Evolutionary conservation across 2,113 vertebrate genomes (phyloP).

Genomic region (Rhagologus leucostigma): DNA sequence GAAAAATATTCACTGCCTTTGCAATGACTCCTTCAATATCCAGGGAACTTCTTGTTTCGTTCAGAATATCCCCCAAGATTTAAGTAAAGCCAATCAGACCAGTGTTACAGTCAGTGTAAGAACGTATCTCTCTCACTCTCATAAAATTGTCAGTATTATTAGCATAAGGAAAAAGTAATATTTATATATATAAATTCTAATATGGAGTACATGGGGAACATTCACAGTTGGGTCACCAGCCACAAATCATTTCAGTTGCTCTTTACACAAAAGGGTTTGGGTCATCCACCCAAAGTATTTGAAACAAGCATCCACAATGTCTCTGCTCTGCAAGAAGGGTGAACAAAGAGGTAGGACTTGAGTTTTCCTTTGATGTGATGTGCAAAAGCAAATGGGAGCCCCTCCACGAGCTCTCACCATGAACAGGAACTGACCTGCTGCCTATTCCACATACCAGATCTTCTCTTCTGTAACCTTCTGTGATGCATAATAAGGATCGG

Average conservation of each 20-base stretch:
- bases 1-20: background rate
- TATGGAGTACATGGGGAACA: accelerated
- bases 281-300: background rate
- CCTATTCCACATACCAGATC: background rate
- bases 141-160: background rate
- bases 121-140: background rate
- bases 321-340: background rate
- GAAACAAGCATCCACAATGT: background rate
- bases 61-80: background rate
- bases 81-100: background rate
- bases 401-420: background rate
- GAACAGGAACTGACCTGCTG: background rate
- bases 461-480: background rate
- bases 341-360: background rate
- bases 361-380: background rate
- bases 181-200: background rate
- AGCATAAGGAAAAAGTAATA: background rate
- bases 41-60: background rate
- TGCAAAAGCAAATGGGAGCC: background rate
- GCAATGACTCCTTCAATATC: background rate
- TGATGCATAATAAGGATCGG: background rate
- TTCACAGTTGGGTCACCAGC: background rate
- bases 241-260: background rate
- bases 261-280: background rate
- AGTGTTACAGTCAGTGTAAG: too few relatives aligned